Conservation (phyloP, 2,113 vertebrate species). For the Coptodon bakossiorum region DNA sequence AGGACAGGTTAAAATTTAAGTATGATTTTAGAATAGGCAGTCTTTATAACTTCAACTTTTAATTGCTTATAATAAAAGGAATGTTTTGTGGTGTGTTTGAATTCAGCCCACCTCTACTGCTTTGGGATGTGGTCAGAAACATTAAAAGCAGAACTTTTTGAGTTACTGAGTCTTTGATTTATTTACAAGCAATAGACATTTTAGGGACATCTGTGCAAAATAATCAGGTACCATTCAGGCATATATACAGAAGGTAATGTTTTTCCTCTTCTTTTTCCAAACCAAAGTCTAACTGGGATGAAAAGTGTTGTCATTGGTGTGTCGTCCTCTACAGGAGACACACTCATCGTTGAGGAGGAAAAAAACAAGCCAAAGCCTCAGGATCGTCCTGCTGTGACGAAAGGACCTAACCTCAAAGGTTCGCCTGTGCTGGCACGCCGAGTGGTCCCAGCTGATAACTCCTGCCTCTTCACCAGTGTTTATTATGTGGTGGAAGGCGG, state of each 20-base stretch:
- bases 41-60: not conserved
- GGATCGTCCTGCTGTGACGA: slow-evolving; percentile 60
- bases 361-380: slow-evolving; percentile 73
- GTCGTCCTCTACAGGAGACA: slow-evolving; percentile 79
- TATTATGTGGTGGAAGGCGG: slow-evolving; percentile 92
- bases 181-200: not conserved
- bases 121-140: not conserved
- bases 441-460: slow-evolving; percentile 92
- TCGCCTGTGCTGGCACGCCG: slow-evolving; percentile 76
- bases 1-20: not conserved
- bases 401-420: slow-evolving; percentile 60
- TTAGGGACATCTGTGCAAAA: not conserved
- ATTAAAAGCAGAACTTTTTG: not conserved
- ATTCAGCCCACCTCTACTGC: not conserved
- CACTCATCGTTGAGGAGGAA: slow-evolving; percentile 95
- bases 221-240: not conserved
- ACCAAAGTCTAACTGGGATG: not conserved
- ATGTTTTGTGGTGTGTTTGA: not conserved
- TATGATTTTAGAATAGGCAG: not conserved
- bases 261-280: not conserved
- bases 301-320: not conserved
- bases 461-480: slow-evolving; percentile 97
- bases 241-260: not conserved
- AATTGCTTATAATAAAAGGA: not conserved
- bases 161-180: not conserved